A percentile compares a stretch with the other conserved stretches of the same genome.
Evolutionary conservation across 2,888 invertebrate species (phyloP).

Genomic region (Caenorhabditis becei): DNA sequence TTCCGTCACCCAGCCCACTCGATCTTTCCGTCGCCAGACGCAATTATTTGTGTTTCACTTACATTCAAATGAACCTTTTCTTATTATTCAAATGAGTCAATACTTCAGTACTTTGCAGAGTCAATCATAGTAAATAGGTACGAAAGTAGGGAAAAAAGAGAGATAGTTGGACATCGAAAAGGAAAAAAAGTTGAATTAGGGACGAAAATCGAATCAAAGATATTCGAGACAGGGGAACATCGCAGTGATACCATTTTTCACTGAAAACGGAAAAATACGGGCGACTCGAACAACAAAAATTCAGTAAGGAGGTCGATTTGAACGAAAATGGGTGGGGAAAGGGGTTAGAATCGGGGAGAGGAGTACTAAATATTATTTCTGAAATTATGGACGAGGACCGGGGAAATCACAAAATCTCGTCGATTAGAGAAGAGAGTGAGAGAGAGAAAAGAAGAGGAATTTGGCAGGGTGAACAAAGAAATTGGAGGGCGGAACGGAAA

Average conservation of each 20-base stretch:
- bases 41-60: slow-evolving; percentile 12
- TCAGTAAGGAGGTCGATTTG: slow-evolving; percentile 5
- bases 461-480: slow-evolving; percentile 26
- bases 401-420: slow-evolving; percentile 51
- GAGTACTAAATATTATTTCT: slow-evolving; percentile 7
- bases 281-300: slow-evolving; percentile 20
- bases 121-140: slow-evolving; percentile 25
- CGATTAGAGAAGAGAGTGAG: slow-evolving; percentile 20
- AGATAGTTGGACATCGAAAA: slow-evolving; percentile 2
- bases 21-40: slow-evolving; percentile 26
- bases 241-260: slow-evolving; percentile 25
- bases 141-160: not conserved
- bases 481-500: not conserved
- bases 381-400: slow-evolving; percentile 29
- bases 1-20: not conserved
- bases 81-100: slow-evolving; percentile 18
- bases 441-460: slow-evolving; percentile 1
- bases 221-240: not conserved
- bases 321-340: not conserved
- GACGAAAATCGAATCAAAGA: not conserved
- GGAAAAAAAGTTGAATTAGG: not conserved
- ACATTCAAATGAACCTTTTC: not conserved
- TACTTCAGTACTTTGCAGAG: slow-evolving; percentile 1
- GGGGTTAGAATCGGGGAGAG: slow-evolving; percentile 6
- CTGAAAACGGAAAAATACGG: slow-evolving; percentile 14